phyloP scores from a whole-genome alignment of 2,113 vertebrate species.

The Penelope pileata region DNA sequence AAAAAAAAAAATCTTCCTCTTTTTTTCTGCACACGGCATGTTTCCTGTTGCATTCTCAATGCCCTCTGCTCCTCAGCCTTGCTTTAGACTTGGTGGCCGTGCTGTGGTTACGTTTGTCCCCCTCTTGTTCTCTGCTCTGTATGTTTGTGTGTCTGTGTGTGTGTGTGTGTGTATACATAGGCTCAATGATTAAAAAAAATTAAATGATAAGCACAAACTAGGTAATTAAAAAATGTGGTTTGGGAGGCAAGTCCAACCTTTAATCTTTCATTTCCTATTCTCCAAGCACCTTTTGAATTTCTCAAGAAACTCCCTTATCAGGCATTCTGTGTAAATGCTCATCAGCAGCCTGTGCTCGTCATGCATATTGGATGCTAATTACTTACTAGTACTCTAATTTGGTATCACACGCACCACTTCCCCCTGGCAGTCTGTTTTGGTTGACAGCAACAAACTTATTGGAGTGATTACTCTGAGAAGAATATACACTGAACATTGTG shows the following conservation, averaged over 20 bases:
- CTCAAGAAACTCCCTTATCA: not conserved
- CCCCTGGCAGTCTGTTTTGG: not conserved
- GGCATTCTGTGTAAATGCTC: not conserved
- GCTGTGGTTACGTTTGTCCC: fast-evolving
- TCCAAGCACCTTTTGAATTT: constrained; percentile 10
- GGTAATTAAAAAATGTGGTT: not conserved
- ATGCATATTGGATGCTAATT: constrained; percentile 11
- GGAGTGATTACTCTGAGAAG: not conserved
- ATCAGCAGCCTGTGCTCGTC: not conserved
- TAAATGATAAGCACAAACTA: not conserved
- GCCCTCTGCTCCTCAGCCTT: not conserved
- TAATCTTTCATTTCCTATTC: constrained; percentile 38
- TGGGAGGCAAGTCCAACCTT: not conserved
- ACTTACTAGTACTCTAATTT: not conserved
- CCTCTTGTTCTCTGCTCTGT: not conserved
- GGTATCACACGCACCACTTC: not conserved
- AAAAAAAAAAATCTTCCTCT: not conserved
- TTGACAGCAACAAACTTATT: not conserved
- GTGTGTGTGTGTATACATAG: not conserved
- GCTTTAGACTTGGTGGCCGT: not conserved
- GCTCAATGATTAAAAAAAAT: not conserved
- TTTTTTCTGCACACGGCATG: not conserved
- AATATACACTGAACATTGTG: not conserved
- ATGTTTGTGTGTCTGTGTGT: not conserved
- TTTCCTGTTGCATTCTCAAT: not conserved